Evolutionary conservation across 2,797 vertebrate species (phyloP), one percentile per base, ranked within the genome.

Genomic region (Cheirogaleus major): DNA sequence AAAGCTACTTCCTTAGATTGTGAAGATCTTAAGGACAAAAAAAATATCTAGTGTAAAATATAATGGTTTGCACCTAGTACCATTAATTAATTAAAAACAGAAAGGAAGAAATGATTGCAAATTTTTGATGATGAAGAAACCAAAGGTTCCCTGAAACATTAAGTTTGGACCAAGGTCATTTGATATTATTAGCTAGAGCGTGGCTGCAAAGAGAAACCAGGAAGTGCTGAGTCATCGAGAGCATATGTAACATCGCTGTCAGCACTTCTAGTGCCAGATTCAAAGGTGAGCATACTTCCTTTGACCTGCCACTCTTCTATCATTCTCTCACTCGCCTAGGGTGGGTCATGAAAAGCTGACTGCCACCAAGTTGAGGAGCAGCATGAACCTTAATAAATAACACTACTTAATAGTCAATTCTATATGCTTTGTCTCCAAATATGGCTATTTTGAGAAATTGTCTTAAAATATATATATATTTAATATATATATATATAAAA

Each of bases 151-250:
- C 65, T 90, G 73, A 89, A 72, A 61, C 27, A 17, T 57, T 91
- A 50, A 80, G 85, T 75, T 35, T 94, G 59, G 86, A 94, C 35
- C 86, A 96, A 97, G 93, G 95, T 96, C 96, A 76, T 59, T 14
- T 0, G 73, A 52, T 89, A 70, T 69, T 69, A 91, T 80, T 76
- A 94, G 82, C 79, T 14, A 18, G 52, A 76, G 72, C 0, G 22
- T 12, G 7, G 45, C 70, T 80, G 81, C 82, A 43, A 79, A 91
- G 63, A 93, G 92, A 93, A 97, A 78, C 45, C 70, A 95, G 96
- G 93, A 97, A 96, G 72, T 92, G 97, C 96, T 96, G 94, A 98
- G 94, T 96, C 96, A 97, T 87, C 72, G 9, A 23, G 70, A 95
- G n/a, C 52, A 6, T 5, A 59, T 52, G 76, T 73, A 69, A 84